A percentile compares a stretch with the other conserved stretches of the same genome.
Conservation (phyloP, 2,888 invertebrate species). For the Julus scandinavius region DNA sequence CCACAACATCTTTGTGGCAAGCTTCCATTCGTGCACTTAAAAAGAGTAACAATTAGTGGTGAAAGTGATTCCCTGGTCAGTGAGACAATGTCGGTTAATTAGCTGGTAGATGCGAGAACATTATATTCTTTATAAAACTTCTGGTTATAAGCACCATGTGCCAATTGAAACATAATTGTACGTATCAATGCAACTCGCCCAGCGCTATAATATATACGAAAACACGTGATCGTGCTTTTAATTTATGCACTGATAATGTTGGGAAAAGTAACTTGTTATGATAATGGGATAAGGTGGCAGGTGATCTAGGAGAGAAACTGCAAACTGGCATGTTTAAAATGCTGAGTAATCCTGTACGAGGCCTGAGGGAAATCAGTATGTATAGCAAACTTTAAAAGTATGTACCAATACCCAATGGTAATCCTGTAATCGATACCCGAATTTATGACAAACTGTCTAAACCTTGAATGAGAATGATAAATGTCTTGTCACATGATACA, state of each 20-base stretch:
- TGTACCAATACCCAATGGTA: neutral
- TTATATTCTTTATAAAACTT: neutral
- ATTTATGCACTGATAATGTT: neutral
- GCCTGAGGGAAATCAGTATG: neutral
- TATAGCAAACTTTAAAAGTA: neutral
- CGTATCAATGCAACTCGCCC: neutral
- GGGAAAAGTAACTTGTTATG: neutral
- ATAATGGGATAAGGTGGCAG: neutral
- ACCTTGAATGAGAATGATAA: neutral
- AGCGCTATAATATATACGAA: neutral
- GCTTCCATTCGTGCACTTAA: neutral
- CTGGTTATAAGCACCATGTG: neutral
- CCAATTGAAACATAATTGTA: neutral
- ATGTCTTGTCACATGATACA: too few species aligned
- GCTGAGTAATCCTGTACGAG: neutral
- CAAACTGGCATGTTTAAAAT: constrained; percentile 15
- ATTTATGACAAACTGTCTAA: neutral
- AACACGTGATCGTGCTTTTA: constrained; percentile 7
- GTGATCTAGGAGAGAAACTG: neutral
- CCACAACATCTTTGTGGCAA: neutral
- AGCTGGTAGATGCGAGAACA: neutral
- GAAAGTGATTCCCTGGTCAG: constrained; percentile 20
- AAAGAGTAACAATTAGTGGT: neutral
- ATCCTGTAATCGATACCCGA: neutral
- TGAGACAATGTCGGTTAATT: neutral